A percentile compares a stretch with the other conserved stretches of the same genome.
Evolutionary conservation across 2,888 invertebrate species (phyloP).

Genomic region (Drosophila longiperda): DNA sequence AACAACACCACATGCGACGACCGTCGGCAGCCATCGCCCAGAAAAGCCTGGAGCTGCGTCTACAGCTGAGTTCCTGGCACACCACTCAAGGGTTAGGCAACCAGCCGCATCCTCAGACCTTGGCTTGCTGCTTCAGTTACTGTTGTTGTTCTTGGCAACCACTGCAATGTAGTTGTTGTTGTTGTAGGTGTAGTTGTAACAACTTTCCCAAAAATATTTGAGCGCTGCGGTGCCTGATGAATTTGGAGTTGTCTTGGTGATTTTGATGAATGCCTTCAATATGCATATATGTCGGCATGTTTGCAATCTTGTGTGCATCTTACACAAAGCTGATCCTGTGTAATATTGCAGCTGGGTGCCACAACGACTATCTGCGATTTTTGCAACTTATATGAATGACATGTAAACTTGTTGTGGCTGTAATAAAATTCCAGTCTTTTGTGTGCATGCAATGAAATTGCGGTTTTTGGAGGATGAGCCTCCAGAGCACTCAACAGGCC

Average conservation of each 20-base stretch:
- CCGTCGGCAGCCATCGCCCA: slow-evolving; percentile 54
- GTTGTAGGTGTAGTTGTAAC: slow-evolving; percentile 47
- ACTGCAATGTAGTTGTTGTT: slow-evolving; percentile 15
- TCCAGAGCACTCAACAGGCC: slow-evolving; percentile 2
- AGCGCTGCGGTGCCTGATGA: slow-evolving; percentile 59
- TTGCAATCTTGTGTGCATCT: slow-evolving; percentile 16
- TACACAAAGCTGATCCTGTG: slow-evolving; percentile 55
- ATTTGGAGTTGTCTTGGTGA: slow-evolving; percentile 73
- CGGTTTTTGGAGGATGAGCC: slow-evolving; percentile 15
- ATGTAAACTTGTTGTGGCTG: slow-evolving; percentile 68
- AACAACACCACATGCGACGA: slow-evolving; percentile 74
- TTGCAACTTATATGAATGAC: slow-evolving; percentile 48
- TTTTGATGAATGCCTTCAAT: slow-evolving; percentile 77
- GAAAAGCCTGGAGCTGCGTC: slow-evolving; percentile 26
- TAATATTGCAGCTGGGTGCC: slow-evolving; percentile 59
- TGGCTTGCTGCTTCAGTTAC: slow-evolving; percentile 13
- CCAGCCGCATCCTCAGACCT: slow-evolving; percentile 50
- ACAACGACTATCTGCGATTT: slow-evolving; percentile 27
- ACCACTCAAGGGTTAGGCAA: slow-evolving; percentile 72
- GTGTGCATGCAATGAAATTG: slow-evolving; percentile 30
- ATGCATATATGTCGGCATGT: slow-evolving; percentile 22
- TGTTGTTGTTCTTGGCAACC: slow-evolving; percentile 1
- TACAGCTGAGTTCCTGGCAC: slow-evolving; percentile 61
- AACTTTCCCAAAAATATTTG: slow-evolving; percentile 68
- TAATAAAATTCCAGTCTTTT: slow-evolving; percentile 60